These are phyloP conservation scores for Drosophila trichaetosa DNA, from an alignment of 2,888 invertebrate genomes.

Conservation along the genomic window DNA sequence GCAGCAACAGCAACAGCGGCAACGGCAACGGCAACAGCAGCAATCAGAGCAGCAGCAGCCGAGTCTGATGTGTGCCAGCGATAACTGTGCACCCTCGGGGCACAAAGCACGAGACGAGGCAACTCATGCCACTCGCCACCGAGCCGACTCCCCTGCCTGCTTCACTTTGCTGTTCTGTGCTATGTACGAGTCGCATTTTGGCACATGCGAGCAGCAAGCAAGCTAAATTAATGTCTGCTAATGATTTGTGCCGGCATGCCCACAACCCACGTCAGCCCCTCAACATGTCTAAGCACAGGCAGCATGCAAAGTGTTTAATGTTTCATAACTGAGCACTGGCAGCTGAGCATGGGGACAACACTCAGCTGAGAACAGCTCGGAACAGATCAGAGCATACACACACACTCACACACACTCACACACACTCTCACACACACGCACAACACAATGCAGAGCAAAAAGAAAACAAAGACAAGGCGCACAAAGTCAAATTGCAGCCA, in stretches of 20 bases:
- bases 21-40: slow-evolving; percentile 16
- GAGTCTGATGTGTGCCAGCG: slow-evolving; percentile 67
- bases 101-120: slow-evolving; percentile 50
- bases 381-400: slow-evolving; percentile 45
- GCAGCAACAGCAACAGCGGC: slow-evolving; percentile 34
- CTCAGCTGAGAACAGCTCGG: slow-evolving; percentile 13
- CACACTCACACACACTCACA: slow-evolving; percentile 30
- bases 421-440: slow-evolving; percentile 25
- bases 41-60: slow-evolving; percentile 19
- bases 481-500: slow-evolving; percentile 50
- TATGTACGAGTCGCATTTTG: not conserved
- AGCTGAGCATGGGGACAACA: slow-evolving; percentile 15
- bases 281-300: slow-evolving; percentile 31
- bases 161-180: not conserved
- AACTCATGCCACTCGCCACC: slow-evolving; percentile 21
- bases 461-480: slow-evolving; percentile 25
- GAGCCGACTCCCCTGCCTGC: not conserved
- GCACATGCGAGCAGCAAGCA: slow-evolving; percentile 54
- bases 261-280: slow-evolving; percentile 13
- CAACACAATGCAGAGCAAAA: slow-evolving; percentile 2
- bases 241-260: slow-evolving; percentile 72
- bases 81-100: slow-evolving; percentile 61
- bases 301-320: slow-evolving; percentile 75
- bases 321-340: slow-evolving; percentile 65
- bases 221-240: slow-evolving; percentile 74